These are phyloP conservation scores for Metridium senile DNA, from an alignment of 92 coral and sea anemone species.

Conservation along the genomic window DNA sequence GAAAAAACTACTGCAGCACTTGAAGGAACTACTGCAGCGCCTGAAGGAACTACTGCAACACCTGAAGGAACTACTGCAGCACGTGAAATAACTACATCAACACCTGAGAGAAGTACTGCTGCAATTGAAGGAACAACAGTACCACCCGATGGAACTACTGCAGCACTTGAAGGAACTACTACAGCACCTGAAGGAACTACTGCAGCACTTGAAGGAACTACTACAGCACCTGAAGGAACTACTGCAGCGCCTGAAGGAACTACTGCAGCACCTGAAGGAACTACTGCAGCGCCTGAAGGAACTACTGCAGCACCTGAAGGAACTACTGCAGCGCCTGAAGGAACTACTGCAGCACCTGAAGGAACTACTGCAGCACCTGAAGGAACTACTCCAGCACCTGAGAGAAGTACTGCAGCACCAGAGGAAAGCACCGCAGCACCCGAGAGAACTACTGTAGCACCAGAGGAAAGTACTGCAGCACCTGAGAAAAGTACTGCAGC, in stretches of 20 bases:
- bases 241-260: background rate
- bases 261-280: background rate
- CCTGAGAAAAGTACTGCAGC: background rate
- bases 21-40: background rate
- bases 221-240: background rate
- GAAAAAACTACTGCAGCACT: background rate
- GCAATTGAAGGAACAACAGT: background rate
- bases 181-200: background rate
- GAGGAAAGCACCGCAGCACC: background rate
- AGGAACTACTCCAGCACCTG: background rate
- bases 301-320: background rate
- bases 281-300: background rate
- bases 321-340: background rate
- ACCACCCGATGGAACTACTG: background rate
- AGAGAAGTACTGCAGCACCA: background rate
- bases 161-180: background rate
- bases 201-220: background rate
- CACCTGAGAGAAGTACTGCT: background rate
- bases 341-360: background rate
- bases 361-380: background rate
- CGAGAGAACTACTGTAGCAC: background rate
- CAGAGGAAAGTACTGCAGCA: background rate
- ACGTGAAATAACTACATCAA: conserved; percentile 10
- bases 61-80: conserved; percentile 4
- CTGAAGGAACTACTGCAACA: conserved; percentile 2